Conservation (phyloP, 2,888 invertebrate genomes). For the Thecocarcelia acutangulata region DNA sequence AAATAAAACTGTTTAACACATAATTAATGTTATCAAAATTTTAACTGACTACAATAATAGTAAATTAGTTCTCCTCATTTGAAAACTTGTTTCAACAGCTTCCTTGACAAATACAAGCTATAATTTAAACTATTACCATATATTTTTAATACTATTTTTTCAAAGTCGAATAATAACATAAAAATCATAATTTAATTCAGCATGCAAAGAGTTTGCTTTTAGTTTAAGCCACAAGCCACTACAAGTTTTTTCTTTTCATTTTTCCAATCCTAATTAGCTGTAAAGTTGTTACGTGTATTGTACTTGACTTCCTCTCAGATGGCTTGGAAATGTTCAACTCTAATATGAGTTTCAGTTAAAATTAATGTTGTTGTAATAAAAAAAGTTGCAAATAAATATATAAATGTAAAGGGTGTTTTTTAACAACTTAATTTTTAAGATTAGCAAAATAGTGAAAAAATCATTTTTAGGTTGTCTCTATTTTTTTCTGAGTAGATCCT, state of each 20-base stretch:
- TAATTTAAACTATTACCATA: background rate
- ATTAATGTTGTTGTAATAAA: background rate
- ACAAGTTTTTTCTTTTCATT: background rate
- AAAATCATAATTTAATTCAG: background rate
- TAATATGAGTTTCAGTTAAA: constrained; percentile 6
- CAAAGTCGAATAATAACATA: background rate
- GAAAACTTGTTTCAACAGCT: no score
- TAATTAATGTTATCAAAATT: no score
- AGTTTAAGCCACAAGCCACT: background rate
- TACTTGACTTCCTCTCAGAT: constrained; percentile 43
- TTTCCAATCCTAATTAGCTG: constrained; percentile 41
- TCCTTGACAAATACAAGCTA: background rate
- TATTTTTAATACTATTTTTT: background rate
- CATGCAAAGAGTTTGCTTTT: background rate
- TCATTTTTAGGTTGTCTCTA: no score
- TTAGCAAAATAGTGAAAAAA: no score
- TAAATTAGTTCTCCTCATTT: no score
- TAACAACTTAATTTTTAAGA: background rate
- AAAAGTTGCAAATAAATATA: background rate
- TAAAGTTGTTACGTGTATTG: constrained; percentile 42
- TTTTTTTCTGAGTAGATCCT: no score
- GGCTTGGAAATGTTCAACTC: constrained; percentile 31
- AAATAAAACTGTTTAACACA: no score
- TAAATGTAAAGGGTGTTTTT: background rate
- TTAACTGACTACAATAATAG: no score